Evolutionary conservation across 2,113 vertebrate genomes (phyloP).

Genomic region (Coptodon rendalli): DNA sequence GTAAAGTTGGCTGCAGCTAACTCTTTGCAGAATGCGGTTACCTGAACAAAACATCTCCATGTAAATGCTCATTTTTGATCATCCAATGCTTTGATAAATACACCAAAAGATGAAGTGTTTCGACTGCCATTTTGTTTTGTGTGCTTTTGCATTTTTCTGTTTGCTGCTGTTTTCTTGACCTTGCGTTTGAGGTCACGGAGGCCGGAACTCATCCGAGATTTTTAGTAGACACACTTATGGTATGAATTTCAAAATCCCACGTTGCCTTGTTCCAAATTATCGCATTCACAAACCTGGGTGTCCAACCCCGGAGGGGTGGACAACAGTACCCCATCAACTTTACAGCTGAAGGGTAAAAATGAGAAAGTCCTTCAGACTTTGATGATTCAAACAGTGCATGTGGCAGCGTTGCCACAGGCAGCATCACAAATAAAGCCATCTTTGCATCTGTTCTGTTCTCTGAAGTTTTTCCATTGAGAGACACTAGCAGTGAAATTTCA

Average conservation of each 20-base stretch:
- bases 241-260: not conserved
- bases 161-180: not conserved
- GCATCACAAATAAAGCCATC: constrained; percentile 14
- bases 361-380: constrained; percentile 7
- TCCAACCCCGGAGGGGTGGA: not conserved
- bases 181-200: not conserved
- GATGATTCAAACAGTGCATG: not conserved
- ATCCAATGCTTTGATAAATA: not conserved
- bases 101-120: not conserved
- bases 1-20: not conserved
- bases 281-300: not conserved
- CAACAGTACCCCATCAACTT: not conserved
- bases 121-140: not conserved
- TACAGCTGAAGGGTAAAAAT: not conserved
- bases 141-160: not conserved
- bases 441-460: constrained; percentile 10
- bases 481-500: not conserved
- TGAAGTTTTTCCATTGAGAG: constrained; percentile 12
- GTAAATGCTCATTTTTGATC: not conserved
- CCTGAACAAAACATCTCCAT: not conserved
- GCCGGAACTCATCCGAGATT: not conserved
- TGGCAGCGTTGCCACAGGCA: not conserved
- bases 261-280: not conserved
- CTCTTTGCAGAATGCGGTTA: not conserved
- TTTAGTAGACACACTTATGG: not conserved